Conservation (phyloP, 2,797 vertebrate genomes). For the Austrolebias charrua region DNA sequence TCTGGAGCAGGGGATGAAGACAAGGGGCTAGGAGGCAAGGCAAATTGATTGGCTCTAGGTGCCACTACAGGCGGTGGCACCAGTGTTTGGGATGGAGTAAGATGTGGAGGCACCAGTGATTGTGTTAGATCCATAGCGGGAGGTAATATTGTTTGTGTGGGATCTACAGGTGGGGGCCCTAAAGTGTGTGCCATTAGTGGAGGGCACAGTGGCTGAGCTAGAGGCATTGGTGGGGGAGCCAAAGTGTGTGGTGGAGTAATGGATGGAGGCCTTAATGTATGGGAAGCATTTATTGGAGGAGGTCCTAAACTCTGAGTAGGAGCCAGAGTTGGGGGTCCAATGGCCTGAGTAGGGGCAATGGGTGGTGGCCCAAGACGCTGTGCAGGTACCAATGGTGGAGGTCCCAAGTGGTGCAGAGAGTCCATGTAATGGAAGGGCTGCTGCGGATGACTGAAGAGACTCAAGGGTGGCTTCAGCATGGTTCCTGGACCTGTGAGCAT, state of each 20-base stretch:
- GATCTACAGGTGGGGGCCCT: constrained; percentile 63
- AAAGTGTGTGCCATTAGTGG: constrained; percentile 64
- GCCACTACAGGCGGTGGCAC: constrained; percentile 64
- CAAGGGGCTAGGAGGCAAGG: constrained; percentile 68
- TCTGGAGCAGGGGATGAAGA: constrained; percentile 66
- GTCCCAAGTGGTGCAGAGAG: constrained; percentile 71
- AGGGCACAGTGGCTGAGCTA: constrained; percentile 57
- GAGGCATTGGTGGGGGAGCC: constrained; percentile 62
- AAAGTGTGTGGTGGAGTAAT: constrained; percentile 60
- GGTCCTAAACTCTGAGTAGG: constrained; percentile 56
- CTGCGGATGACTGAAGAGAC: constrained; percentile 81
- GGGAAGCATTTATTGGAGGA: constrained; percentile 55
- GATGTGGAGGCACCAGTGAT: constrained; percentile 53
- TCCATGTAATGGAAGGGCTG: constrained; percentile 76
- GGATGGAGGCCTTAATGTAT: constrained; percentile 67
- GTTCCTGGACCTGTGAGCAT: constrained; percentile 75
- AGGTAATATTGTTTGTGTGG: constrained; percentile 62
- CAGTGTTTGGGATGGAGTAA: constrained; percentile 56
- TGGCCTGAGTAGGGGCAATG: constrained; percentile 51
- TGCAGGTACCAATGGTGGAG: constrained; percentile 67
- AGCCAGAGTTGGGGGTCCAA: constrained; percentile 58
- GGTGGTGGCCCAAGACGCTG: constrained; percentile 66
- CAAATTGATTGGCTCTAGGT: constrained; percentile 55
- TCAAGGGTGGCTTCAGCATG: constrained; percentile 74
- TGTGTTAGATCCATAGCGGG: constrained; percentile 64